Percentiles rank a stretch among this genome's conserved stretches.
Conservation (phyloP, 1,140 invertebrate species). For the Helicoverpa armigera region DNA sequence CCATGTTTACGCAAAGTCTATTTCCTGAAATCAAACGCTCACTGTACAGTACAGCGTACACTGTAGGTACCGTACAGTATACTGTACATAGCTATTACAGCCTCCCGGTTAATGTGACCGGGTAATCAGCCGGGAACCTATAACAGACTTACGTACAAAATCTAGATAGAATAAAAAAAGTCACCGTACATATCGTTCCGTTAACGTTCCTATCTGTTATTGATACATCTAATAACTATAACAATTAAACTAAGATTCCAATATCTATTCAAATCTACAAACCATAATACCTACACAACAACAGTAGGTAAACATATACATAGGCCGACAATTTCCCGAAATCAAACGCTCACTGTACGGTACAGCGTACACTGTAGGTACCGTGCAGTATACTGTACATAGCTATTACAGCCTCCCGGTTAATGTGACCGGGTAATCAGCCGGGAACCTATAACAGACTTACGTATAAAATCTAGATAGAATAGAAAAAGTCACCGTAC, state of each 20-base stretch:
- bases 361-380: neutral
- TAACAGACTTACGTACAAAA: constrained; percentile 36
- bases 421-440: constrained; percentile 50
- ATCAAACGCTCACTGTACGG: constrained; percentile 28
- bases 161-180: too few relatives aligned
- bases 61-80: neutral
- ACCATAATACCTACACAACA: neutral
- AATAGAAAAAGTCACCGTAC: too few relatives aligned
- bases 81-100: constrained; percentile 39
- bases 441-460: constrained; percentile 52
- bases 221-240: neutral
- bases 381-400: neutral
- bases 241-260: neutral
- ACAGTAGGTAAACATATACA: neutral
- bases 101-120: constrained; percentile 38
- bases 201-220: too few relatives aligned
- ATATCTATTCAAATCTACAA: neutral
- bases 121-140: constrained; percentile 52
- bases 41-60: neutral
- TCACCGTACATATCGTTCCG: too few relatives aligned
- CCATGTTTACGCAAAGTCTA: constrained; percentile 5
- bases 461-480: too few relatives aligned
- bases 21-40: constrained; percentile 38
- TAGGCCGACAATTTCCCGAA: constrained; percentile 1
- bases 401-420: constrained; percentile 36